Evolutionary conservation across 2,888 invertebrate genomes (phyloP), one percentile per base, ranked within the genome.

Genomic region (Eupithecia abbreviata): DNA sequence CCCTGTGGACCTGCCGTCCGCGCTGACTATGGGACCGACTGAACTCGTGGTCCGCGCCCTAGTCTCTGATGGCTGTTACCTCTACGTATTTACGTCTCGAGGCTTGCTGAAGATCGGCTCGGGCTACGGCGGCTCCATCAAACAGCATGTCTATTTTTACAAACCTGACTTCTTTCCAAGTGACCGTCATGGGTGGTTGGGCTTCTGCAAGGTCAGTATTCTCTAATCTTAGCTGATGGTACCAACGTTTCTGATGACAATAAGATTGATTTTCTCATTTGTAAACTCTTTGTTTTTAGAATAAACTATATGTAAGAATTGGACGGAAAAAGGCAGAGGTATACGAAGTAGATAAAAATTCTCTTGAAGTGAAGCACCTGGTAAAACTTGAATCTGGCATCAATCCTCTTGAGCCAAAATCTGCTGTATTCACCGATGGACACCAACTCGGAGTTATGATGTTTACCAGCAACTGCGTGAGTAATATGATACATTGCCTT

Each of bases 101-200:
- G 98, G 98, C 2, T 95, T 99, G 69, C 96, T 98, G 80, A 99
- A 99, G 95, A 97, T 99, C 80, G 99, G 99, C 30, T 98, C 99
- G 72, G 99, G 99, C 9, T 98, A 98, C 89, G 98, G 98, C 72
- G 98, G 98, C 81, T 98, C 99, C 9, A 96, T 98, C 82, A 97
- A 97, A 91, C 99, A 98, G n/a, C 97, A 98, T 87, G 96, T 98
- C 42, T 98, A 98, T 89, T 95, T 97, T 81, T 97, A 97, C 88
- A 98, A 98, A 90, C 96, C 97, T 45, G 91, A 94, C 79, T 97
- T 98, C 89, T 98, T 98, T 89, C 96, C 97, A 9, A 96, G 97
- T 81, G 98, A 98, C 87, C 96, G 96, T 71, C 96, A 96, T 82
- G 98, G 98, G 71, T 98, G 98, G 97, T 94, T 99, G 80, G 98